Conservation (phyloP, 2,113 vertebrate genomes). For the Echinops telfairi region DNA sequence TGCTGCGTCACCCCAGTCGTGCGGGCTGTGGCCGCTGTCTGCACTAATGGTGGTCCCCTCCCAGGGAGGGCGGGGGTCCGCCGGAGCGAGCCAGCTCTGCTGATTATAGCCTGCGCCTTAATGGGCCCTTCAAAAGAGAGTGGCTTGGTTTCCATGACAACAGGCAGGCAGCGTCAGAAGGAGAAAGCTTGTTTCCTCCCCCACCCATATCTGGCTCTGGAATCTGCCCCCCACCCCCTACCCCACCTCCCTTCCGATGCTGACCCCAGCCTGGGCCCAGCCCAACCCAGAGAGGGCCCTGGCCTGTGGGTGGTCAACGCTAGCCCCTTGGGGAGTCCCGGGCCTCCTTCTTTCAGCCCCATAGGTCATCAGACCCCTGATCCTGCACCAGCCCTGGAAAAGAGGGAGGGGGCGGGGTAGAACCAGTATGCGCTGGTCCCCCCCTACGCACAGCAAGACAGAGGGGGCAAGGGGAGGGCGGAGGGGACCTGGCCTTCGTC, state of each 20-base stretch:
- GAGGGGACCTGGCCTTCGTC: not conserved
- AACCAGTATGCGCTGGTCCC: not conserved
- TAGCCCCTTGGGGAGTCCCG: too few relatives aligned
- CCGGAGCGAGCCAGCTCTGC: not conserved
- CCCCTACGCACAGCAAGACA: not conserved
- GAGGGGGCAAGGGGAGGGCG: not conserved
- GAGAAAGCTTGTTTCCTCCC: conserved; percentile 67
- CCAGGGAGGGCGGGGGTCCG: not conserved
- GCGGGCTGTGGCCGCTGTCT: not conserved
- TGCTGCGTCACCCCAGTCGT: not conserved
- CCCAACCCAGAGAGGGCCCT: not conserved
- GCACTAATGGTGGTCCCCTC: not conserved
- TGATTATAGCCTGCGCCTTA: conserved; percentile 80
- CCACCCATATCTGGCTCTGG: conserved; percentile 55
- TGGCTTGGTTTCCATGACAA: conserved; percentile 85
- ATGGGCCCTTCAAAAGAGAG: conserved; percentile 83
- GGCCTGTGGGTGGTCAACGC: not conserved
- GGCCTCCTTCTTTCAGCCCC: not conserved
- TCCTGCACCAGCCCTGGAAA: not conserved
- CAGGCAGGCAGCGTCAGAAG: conserved; percentile 61
- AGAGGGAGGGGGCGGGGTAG: not conserved
- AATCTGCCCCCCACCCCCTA: not conserved
- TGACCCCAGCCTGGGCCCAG: not conserved
- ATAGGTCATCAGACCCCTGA: too few relatives aligned
- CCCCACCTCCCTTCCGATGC: not conserved